Percentiles rank a stretch among this genome's conserved stretches.
phyloP scores from a whole-genome alignment of 2,797 vertebrate genomes.

The Eulemur albifrons region DNA sequence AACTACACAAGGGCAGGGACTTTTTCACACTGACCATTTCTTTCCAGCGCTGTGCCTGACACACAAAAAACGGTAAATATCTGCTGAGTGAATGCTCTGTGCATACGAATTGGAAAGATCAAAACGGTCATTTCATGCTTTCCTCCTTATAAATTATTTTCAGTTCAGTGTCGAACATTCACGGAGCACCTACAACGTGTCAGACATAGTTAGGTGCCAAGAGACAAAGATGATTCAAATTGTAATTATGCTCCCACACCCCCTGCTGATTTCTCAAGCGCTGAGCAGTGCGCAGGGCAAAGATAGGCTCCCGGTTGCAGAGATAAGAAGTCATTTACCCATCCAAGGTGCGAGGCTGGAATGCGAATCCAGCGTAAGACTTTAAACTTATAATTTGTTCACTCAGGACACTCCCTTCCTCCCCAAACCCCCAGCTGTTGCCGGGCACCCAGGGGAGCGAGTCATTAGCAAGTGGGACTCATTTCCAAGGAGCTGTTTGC shows the following conservation, averaged over 20 bases:
- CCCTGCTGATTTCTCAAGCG: not conserved
- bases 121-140: not conserved
- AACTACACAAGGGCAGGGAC: not conserved
- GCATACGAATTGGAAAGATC: not conserved
- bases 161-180: not conserved
- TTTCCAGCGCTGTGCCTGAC: not conserved
- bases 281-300: not conserved
- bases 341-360: not conserved
- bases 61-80: too few species aligned
- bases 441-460: slow-evolving; percentile 9
- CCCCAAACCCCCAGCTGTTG: not conserved
- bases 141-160: not conserved
- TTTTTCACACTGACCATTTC: not conserved
- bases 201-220: not conserved
- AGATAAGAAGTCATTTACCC: not conserved
- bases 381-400: slow-evolving; percentile 19
- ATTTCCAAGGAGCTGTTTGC: not conserved
- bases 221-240: not conserved
- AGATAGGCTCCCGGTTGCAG: not conserved
- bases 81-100: accelerated
- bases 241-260: not conserved
- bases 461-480: slow-evolving; percentile 41
- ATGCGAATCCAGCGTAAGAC: not conserved
- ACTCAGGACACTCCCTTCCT: not conserved
- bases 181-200: not conserved